phyloP scores from a whole-genome alignment of 2,797 vertebrate genomes.

The Rhyacichthys aspro region DNA sequence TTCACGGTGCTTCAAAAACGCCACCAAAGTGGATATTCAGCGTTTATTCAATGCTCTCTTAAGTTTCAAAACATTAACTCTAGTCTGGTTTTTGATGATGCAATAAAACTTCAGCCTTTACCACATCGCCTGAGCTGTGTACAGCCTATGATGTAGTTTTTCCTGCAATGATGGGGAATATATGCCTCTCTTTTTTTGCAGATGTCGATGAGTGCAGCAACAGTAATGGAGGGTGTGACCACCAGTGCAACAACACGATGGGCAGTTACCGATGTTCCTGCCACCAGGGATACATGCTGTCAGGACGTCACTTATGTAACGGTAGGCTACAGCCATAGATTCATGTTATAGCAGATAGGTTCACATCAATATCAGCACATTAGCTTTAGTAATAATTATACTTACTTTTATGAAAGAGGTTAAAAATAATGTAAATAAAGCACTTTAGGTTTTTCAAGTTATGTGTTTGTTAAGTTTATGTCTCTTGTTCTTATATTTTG shows the following conservation, averaged over 20 bases:
- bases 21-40: constrained; percentile 5
- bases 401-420: no score
- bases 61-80: not conserved
- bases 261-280: constrained; percentile 94
- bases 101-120: constrained; percentile 1
- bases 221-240: constrained; percentile 87
- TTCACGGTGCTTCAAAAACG: not conserved
- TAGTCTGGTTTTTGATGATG: not conserved
- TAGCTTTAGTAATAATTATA: no score
- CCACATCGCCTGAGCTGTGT: constrained; percentile 4
- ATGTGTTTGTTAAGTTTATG: not conserved
- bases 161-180: constrained; percentile 31
- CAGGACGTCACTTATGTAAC: constrained; percentile 82
- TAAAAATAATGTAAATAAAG: no score
- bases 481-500: constrained; percentile 19
- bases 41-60: no score
- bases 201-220: constrained; percentile 91
- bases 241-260: constrained; percentile 88
- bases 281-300: constrained; percentile 84
- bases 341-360: constrained; percentile 2
- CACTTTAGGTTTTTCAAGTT: not conserved
- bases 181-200: constrained; percentile 61
- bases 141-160: constrained; percentile 42
- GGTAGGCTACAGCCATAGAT: constrained; percentile 77
- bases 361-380: constrained; percentile 5